Conservation (phyloP, 2,797 vertebrate species). For the Heteromormyrus szaboi region DNA sequence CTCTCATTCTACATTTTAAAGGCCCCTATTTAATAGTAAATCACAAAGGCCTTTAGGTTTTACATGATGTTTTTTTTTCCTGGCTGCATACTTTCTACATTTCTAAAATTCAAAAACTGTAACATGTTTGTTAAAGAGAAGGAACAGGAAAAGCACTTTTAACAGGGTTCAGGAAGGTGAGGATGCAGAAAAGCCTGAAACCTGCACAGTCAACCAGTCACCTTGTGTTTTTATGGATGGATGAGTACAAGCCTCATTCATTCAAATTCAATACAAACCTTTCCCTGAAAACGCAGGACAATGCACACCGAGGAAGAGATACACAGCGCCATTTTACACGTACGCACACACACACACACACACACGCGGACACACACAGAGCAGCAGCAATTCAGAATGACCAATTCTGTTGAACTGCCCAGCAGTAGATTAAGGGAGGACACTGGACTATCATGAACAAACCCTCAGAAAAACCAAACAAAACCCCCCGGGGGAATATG, state of each 20-base stretch:
- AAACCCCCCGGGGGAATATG: not conserved
- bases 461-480: not conserved
- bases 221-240: not conserved
- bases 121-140: not conserved
- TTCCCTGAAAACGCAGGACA: not conserved
- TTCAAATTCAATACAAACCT: not conserved
- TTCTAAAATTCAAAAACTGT: not conserved
- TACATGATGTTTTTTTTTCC: not conserved
- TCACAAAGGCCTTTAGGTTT: not conserved
- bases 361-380: not conserved
- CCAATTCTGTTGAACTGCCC: not conserved
- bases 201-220: not conserved
- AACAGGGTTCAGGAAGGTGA: not conserved
- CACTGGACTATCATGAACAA: not conserved
- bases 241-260: not conserved
- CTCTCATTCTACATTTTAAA: not conserved
- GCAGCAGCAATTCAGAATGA: not conserved
- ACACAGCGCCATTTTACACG: not conserved
- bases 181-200: not conserved
- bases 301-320: not conserved
- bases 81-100: not conserved
- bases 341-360: not conserved
- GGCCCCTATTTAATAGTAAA: not conserved
- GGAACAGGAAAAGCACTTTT: not conserved
- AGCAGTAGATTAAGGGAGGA: not conserved